Base-by-base conservation (phyloP, 2,888 invertebrate genomes). In the Stratiomys singularior region DNA sequence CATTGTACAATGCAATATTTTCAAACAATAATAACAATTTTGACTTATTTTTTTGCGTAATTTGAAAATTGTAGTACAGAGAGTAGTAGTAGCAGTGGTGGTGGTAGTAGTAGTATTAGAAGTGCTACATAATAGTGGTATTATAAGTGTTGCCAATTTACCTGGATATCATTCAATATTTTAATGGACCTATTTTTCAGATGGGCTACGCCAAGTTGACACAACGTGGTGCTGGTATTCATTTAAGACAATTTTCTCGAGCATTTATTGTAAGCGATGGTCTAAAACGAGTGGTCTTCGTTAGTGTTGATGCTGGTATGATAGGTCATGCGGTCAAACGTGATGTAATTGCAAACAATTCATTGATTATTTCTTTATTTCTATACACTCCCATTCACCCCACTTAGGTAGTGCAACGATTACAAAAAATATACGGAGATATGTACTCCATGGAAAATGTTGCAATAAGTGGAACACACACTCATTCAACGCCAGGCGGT, bases 161-260 rank as follows among this genome's bases (percentile, higher is more conserved):
- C n/a, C n/a, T n/a, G n/a, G n/a, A n/a, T n/a, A n/a, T n/a, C n/a
- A n/a, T n/a, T n/a, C n/a, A n/a, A n/a, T n/a, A n/a, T n/a, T n/a
- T n/a, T n/a, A n/a, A n/a, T n/a, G n/a, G n/a, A n/a, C n/a, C n/a
- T n/a, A n/a, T n/a, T n/a, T 63, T 64, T 28, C 84, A 96, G 96
- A 96, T 98, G 96, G 98, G 98, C 4, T 98, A 97, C 86, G 98
- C 97, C 0, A 93, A 93, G 84, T 89, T 94, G 56, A 90, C 90
- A 78, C 98, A 98, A 85, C 91, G 90, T 56, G 95, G 96, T 0
- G 89, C 89, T 37, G 98, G 98, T 0, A 90, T 98, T 77, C 98
- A 98, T 86, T 88, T 95, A 67, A 89, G 98, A 13, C 95, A 95
- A 85, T 98, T 93, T 87, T 91, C 96, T 0, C 89, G 98, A 80